phyloP scores from a whole-genome alignment of 2,797 vertebrate genomes.

The Crocodylus rhombifer region DNA sequence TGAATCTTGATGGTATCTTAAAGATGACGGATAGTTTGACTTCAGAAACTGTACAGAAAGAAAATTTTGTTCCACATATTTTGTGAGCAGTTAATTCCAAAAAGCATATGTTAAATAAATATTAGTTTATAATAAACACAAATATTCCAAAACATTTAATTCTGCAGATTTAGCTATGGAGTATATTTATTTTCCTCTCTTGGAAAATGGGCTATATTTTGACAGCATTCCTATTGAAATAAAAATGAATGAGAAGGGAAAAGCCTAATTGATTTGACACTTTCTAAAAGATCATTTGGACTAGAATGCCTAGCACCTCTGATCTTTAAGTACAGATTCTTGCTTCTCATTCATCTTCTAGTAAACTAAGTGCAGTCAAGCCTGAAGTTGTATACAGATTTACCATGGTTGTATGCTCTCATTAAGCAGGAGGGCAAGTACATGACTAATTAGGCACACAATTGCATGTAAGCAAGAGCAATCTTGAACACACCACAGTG shows the following conservation, averaged over 20 bases:
- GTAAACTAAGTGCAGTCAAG: neutral
- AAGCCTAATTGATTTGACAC: neutral
- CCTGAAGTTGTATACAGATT: neutral
- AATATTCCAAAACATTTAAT: neutral
- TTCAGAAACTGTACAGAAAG: neutral
- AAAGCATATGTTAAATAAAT: too few relatives aligned
- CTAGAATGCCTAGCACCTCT: neutral
- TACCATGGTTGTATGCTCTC: neutral
- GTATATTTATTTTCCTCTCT: neutral
- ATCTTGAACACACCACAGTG: neutral
- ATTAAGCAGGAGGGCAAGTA: neutral
- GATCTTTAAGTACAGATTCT: neutral
- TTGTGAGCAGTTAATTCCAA: neutral
- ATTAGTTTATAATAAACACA: too few relatives aligned
- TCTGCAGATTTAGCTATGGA: neutral
- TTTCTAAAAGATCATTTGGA: too few relatives aligned
- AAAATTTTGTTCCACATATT: neutral
- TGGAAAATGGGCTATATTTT: neutral
- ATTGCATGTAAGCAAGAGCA: neutral
- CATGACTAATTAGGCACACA: neutral
- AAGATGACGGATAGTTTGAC: neutral
- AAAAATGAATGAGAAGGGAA: neutral
- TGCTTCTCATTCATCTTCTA: neutral
- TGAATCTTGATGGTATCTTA: neutral
- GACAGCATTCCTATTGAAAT: neutral